phyloP scores from a whole-genome alignment of 2,888 invertebrate genomes.

The Cantharis rufa region DNA sequence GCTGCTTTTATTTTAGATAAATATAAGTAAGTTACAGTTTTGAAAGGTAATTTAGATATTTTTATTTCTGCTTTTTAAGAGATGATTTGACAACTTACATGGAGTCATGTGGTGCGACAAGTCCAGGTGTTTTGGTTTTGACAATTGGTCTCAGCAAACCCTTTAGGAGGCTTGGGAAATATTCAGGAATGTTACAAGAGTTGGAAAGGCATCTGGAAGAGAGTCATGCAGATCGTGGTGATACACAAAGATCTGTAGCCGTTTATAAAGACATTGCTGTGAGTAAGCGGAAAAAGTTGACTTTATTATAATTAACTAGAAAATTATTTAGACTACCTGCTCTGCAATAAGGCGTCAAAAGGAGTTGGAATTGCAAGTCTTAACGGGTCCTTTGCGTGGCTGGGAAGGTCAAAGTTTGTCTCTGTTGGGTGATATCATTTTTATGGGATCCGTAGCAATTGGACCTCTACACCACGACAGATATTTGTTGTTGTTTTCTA shows the following conservation, averaged over 20 bases:
- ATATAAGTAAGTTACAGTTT: slow-evolving; percentile 71
- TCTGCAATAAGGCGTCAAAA: slow-evolving; percentile 88
- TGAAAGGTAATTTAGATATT: background rate
- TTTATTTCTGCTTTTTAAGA: slow-evolving; percentile 54
- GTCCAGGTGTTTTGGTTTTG: slow-evolving; percentile 84
- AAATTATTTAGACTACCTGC: slow-evolving; percentile 75
- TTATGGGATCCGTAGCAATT: slow-evolving; percentile 90
- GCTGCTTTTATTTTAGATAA: slow-evolving; percentile 93
- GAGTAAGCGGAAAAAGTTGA: slow-evolving; percentile 51
- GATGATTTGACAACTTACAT: slow-evolving; percentile 84
- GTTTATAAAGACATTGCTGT: slow-evolving; percentile 95
- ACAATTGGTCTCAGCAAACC: slow-evolving; percentile 94
- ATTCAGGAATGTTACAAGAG: slow-evolving; percentile 92
- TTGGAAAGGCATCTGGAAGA: slow-evolving; percentile 94
- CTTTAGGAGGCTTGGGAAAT: slow-evolving; percentile 92
- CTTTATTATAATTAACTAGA: background rate
- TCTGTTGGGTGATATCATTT: slow-evolving; percentile 83
- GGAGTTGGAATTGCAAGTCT: slow-evolving; percentile 93
- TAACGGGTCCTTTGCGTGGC: slow-evolving; percentile 90
- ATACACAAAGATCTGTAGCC: slow-evolving; percentile 92
- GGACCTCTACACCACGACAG: slow-evolving; percentile 85
- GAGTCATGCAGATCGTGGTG: slow-evolving; percentile 93
- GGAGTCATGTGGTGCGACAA: slow-evolving; percentile 84
- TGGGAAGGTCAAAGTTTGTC: slow-evolving; percentile 88
- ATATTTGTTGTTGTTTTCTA: slow-evolving; percentile 90